Conservation (phyloP, 1,140 invertebrate genomes). For the Bombus sylvicola region DNA sequence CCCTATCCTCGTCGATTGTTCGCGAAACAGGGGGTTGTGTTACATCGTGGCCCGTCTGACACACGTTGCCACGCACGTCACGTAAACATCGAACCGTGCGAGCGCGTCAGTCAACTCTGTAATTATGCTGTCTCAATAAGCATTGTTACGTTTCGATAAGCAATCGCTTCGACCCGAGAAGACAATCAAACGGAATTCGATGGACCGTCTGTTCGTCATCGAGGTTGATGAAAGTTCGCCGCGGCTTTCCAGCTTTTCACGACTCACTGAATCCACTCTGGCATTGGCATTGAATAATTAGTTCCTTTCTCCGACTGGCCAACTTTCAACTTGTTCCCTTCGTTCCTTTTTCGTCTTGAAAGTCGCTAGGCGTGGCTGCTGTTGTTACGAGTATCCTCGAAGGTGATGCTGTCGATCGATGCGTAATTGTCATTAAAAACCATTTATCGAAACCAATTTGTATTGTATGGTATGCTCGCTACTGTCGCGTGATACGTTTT, state of each 20-base stretch:
- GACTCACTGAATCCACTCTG: background rate
- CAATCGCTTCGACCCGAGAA: background rate
- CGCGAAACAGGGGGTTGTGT: constrained; percentile 39
- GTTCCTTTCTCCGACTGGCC: background rate
- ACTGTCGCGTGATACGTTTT: no score
- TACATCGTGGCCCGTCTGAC: background rate
- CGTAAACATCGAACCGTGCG: constrained; percentile 51
- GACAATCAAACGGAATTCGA: constrained; percentile 7
- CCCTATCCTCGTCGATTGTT: constrained; percentile 44
- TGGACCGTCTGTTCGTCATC: background rate
- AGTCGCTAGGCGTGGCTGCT: no score
- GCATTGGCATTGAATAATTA: constrained; percentile 1
- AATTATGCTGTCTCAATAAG: constrained; percentile 64
- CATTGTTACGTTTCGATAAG: constrained; percentile 52
- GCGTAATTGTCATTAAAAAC: no score
- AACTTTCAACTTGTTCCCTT: background rate
- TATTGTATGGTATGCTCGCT: no score
- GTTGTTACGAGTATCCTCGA: no score
- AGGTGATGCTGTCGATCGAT: no score
- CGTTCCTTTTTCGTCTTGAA: background rate
- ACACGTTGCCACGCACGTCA: constrained; percentile 42
- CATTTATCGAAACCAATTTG: no score
- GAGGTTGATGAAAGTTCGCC: background rate
- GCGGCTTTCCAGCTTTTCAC: background rate
- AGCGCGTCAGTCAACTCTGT: constrained; percentile 21